A percentile compares a stretch with the other conserved stretches of the same genome.
phyloP scores from a whole-genome alignment of 2,888 invertebrate genomes.

The Hyposoter dolosus region DNA sequence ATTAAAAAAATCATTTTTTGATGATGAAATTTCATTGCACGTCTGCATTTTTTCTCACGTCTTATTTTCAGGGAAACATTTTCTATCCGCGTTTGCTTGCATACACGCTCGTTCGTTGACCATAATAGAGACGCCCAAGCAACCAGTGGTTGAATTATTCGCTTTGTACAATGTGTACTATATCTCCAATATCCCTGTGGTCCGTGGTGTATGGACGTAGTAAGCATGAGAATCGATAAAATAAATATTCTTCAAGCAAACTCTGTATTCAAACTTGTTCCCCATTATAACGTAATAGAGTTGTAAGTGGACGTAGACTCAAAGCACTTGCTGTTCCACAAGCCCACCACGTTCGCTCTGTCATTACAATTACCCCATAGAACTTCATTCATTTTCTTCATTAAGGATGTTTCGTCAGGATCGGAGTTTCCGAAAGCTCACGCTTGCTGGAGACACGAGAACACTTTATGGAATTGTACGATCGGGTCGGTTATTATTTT shows the following conservation, averaged over 20 bases:
- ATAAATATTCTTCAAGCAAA: slow-evolving; percentile 18
- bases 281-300: slow-evolving; percentile 5
- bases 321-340: no score
- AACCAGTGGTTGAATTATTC: slow-evolving; percentile 54
- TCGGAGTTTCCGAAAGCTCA: no score
- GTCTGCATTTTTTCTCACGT: neutral
- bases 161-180: slow-evolving; percentile 14
- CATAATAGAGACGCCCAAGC: slow-evolving; percentile 39
- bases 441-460: no score
- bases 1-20: neutral
- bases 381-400: no score
- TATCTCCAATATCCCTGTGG: slow-evolving; percentile 1
- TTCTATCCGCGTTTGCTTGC: slow-evolving; percentile 1
- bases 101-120: slow-evolving; percentile 70
- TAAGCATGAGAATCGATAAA: slow-evolving; percentile 33
- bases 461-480: no score
- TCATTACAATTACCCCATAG: no score
- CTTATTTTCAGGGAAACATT: slow-evolving; percentile 3
- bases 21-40: slow-evolving; percentile 16
- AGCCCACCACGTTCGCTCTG: no score
- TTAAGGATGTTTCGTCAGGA: no score
- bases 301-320: neutral
- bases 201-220: slow-evolving; percentile 11
- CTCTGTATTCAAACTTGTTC: neutral
- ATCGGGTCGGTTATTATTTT: no score